Percentiles rank a stretch among this genome's conserved stretches.
phyloP scores from a whole-genome alignment of 2,797 vertebrate genomes.

The Macropodus opercularis region DNA sequence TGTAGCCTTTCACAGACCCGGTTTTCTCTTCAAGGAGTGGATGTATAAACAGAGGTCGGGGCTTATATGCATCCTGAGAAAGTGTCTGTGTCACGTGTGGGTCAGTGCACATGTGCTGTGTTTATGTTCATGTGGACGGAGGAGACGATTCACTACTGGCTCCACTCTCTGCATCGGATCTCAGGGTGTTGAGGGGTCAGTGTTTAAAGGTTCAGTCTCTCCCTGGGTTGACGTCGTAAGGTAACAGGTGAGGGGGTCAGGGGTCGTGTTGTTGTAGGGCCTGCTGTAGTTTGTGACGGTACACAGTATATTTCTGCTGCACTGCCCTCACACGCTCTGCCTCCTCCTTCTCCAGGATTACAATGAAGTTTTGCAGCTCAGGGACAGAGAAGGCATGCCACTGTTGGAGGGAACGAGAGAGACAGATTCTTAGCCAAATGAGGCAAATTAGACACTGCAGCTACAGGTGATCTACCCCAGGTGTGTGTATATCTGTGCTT shows the following conservation, averaged over 20 bases:
- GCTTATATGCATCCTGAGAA: conserved; percentile 73
- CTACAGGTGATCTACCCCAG: too few species aligned
- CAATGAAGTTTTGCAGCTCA: conserved; percentile 96
- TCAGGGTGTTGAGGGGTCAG: neutral
- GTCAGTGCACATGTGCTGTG: conserved; percentile 31
- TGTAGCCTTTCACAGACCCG: conserved; percentile 38
- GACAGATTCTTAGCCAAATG: neutral
- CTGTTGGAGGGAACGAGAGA: conserved; percentile 69
- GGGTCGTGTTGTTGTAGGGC: conserved; percentile 85
- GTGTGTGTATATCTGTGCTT: neutral
- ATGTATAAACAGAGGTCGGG: neutral
- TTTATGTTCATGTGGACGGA: conserved; percentile 28
- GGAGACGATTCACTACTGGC: conserved; percentile 37
- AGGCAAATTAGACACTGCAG: too few species aligned
- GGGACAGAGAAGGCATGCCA: conserved; percentile 97
- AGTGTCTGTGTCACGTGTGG: conserved; percentile 40
- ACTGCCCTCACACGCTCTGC: conserved; percentile 89
- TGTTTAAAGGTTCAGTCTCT: conserved; percentile 40
- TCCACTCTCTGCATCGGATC: conserved; percentile 44
- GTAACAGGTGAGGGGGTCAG: conserved; percentile 78
- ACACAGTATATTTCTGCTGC: conserved; percentile 85
- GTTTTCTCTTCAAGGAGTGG: conserved; percentile 27
- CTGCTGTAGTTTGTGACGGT: conserved; percentile 87
- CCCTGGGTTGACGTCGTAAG: conserved; percentile 54
- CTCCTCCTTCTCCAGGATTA: conserved; percentile 93